phyloP scores from a whole-genome alignment of 2,113 vertebrate species.

The Tupaia tana region DNA sequence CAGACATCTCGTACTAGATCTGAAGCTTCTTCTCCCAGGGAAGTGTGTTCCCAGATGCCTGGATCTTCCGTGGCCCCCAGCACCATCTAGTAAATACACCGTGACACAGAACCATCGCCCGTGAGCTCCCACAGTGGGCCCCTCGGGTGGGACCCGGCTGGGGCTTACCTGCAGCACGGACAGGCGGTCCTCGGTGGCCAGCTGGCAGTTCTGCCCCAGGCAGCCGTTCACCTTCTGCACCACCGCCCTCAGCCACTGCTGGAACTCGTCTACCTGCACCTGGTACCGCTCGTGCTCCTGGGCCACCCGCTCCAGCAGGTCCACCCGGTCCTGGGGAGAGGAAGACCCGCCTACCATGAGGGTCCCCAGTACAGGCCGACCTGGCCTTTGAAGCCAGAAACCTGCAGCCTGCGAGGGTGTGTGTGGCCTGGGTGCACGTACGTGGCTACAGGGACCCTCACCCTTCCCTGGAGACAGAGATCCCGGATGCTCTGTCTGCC shows the following conservation, averaged over 20 bases:
- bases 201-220: conserved; percentile 65
- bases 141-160: accelerated
- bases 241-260: conserved; percentile 90
- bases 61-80: background rate
- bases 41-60: background rate
- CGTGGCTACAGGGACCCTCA: accelerated
- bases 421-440: too few species aligned
- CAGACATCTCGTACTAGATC: accelerated
- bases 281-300: conserved; percentile 91
- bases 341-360: background rate
- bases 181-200: conserved; percentile 83
- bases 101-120: accelerated
- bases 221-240: conserved; percentile 89
- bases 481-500: background rate
- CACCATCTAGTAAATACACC: background rate
- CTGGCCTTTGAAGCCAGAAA: background rate
- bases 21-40: accelerated
- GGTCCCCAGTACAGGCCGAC: background rate
- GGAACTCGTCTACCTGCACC: conserved; percentile 86
- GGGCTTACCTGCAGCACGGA: conserved; percentile 88
- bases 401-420: too few species aligned
- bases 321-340: conserved; percentile 89
- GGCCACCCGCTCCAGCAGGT: conserved; percentile 89
- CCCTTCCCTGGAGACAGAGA: background rate
- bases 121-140: background rate